Evolutionary conservation across 2,113 vertebrate genomes (phyloP).

Genomic region (Pavo muticus): DNA sequence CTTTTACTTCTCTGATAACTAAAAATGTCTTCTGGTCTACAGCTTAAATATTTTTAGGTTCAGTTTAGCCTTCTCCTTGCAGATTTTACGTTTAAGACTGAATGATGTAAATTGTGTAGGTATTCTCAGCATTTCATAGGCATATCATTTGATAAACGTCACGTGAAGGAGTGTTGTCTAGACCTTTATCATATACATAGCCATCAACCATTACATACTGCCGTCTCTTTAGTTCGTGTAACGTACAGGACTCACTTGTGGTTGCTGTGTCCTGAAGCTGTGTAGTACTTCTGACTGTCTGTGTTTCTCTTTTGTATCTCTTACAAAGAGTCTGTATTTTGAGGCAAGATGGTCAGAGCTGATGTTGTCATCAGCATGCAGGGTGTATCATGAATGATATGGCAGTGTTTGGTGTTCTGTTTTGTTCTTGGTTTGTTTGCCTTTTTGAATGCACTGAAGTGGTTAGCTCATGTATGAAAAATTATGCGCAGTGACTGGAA

Average conservation of each 20-base stretch:
- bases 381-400: not conserved
- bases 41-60: not conserved
- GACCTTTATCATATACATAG: not conserved
- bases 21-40: not conserved
- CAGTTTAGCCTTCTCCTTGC: not conserved
- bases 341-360: not conserved
- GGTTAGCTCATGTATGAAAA: not conserved
- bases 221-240: rapidly evolving
- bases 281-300: not conserved
- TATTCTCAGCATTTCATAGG: not conserved
- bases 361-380: not conserved
- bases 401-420: not conserved
- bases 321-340: not conserved
- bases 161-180: not conserved
- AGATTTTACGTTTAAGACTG: not conserved
- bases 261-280: not conserved
- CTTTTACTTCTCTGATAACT: not conserved
- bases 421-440: not conserved
- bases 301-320: not conserved
- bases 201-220: not conserved
- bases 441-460: not conserved
- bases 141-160: not conserved
- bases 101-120: not conserved
- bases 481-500: not conserved
- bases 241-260: not conserved